phyloP scores from a whole-genome alignment of 2,113 vertebrate species.

The Amphilophus citrinellus region DNA sequence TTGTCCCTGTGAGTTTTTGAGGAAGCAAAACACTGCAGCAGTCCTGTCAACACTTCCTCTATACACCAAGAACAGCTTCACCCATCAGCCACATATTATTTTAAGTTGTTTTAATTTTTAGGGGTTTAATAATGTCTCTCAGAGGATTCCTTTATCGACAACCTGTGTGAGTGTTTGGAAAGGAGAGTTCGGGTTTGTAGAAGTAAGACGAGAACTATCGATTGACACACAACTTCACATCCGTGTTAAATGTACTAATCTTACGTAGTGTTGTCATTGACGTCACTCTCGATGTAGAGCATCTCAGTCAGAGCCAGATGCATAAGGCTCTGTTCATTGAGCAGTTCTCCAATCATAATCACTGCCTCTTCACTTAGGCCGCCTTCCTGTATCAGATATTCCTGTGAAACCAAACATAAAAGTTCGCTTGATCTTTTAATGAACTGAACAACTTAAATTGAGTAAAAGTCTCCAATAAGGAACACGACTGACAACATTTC shows the following conservation, averaged over 20 bases:
- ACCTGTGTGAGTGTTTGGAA: too few relatives aligned
- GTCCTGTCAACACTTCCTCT: too few relatives aligned
- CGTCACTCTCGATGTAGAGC: slow-evolving; percentile 66
- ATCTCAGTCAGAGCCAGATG: slow-evolving; percentile 70
- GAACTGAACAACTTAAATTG: too few relatives aligned
- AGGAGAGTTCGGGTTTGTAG: background rate
- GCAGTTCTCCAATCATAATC: slow-evolving; percentile 77
- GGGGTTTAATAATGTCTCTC: too few relatives aligned
- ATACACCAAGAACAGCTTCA: too few relatives aligned
- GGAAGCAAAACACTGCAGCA: too few relatives aligned
- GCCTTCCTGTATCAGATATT: slow-evolving; percentile 69
- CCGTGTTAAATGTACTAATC: slow-evolving; percentile 1
- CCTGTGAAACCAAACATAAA: slow-evolving; percentile 41
- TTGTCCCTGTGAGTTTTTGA: too few relatives aligned
- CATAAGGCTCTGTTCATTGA: slow-evolving; percentile 74
- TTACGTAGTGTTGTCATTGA: slow-evolving; percentile 54
- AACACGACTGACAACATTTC: too few relatives aligned
- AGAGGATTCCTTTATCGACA: too few relatives aligned
- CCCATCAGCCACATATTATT: too few relatives aligned
- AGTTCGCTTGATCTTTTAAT: background rate
- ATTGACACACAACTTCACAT: background rate
- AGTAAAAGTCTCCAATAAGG: accelerated
- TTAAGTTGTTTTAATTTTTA: too few relatives aligned
- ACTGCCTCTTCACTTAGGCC: slow-evolving; percentile 69
- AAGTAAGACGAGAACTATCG: background rate